Evolutionary conservation across 1,140 invertebrate genomes (phyloP).

Genomic region (Pteromalus puparum): DNA sequence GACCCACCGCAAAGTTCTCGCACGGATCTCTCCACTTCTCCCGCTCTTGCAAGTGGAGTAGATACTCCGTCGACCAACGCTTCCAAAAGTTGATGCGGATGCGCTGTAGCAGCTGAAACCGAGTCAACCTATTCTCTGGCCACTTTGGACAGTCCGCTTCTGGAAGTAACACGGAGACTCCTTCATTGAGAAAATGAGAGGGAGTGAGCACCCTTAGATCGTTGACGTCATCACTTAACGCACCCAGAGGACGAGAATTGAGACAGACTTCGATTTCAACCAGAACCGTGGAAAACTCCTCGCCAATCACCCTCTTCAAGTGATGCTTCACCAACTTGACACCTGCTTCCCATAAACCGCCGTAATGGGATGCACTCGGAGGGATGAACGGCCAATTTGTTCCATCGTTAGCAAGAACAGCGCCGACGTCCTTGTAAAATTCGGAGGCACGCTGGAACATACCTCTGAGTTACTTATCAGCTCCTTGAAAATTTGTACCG

Average conservation of each 20-base stretch:
- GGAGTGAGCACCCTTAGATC: conserved; percentile 23
- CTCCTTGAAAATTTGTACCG: conserved; percentile 2
- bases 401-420: not conserved
- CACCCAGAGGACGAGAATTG: conserved; percentile 53
- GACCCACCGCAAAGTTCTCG: conserved; percentile 20
- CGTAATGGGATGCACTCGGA: too few species aligned
- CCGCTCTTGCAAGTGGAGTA: conserved; percentile 34
- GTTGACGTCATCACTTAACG: conserved; percentile 11
- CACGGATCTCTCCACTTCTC: conserved; percentile 27
- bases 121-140: not conserved
- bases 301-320: too few species aligned
- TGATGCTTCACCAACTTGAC: too few species aligned
- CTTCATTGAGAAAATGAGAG: not conserved
- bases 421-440: not conserved
- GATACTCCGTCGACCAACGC: conserved; percentile 48
- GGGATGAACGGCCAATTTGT: conserved; percentile 47
- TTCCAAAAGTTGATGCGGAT: conserved; percentile 8
- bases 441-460: not conserved
- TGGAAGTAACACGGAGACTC: not conserved
- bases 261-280: conserved; percentile 56
- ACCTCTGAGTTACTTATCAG: not conserved
- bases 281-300: too few species aligned
- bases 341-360: too few species aligned
- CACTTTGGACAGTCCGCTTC: not conserved
- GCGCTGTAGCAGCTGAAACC: not conserved